These are phyloP conservation scores for Crypturellus tataupa DNA, from an alignment of 2,797 vertebrate species.

Conservation along the genomic window DNA sequence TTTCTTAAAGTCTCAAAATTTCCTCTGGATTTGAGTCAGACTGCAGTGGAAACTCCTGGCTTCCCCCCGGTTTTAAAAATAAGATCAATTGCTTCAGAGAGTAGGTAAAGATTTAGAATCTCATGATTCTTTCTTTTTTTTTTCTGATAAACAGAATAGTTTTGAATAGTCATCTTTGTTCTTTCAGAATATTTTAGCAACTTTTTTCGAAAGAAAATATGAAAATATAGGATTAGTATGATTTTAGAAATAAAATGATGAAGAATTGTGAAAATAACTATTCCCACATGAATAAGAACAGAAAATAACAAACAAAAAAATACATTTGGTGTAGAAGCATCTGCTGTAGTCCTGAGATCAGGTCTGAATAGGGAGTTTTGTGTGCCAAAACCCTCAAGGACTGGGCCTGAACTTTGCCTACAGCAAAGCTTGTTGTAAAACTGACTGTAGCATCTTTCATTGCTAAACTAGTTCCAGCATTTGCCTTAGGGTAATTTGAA, in stretches of 20 bases:
- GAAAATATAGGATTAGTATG: neutral
- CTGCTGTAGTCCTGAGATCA: neutral
- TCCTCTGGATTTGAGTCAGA: neutral
- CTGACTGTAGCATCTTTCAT: neutral
- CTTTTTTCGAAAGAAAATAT: neutral
- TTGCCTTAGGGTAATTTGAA: conserved; percentile 8
- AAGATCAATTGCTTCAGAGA: neutral
- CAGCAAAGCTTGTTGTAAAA: neutral
- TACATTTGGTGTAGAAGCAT: accelerated
- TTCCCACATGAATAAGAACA: neutral
- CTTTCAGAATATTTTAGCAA: neutral
- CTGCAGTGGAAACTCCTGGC: neutral
- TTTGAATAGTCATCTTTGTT: neutral
- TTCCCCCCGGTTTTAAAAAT: accelerated
- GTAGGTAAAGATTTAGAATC: neutral
- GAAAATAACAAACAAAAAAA: neutral
- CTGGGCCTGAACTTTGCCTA: neutral
- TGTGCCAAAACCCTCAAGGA: neutral
- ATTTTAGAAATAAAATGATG: neutral
- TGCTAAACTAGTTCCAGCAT: conserved; percentile 8
- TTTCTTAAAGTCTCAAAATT: neutral
- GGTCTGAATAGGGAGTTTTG: neutral
- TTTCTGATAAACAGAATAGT: neutral
- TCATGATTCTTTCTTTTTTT: neutral
- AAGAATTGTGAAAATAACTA: neutral